Conservation (phyloP, 2,797 vertebrate genomes). For the Tarsius wallacei region DNA sequence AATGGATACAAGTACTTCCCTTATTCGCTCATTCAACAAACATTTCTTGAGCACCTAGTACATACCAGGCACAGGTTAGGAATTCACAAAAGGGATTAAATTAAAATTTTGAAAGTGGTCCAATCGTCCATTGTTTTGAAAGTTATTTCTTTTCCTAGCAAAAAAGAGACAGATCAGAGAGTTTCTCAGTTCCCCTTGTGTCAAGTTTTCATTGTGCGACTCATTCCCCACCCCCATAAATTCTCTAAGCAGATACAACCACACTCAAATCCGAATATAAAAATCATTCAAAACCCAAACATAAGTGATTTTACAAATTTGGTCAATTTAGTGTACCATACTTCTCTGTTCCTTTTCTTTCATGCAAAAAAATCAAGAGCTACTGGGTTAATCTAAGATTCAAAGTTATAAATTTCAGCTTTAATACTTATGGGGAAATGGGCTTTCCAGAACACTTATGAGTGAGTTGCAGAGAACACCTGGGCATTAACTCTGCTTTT, state of each 20-base stretch:
- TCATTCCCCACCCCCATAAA: slow-evolving; percentile 65
- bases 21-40: slow-evolving; percentile 58
- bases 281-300: slow-evolving; percentile 56
- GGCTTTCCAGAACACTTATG: slow-evolving; percentile 59
- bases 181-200: slow-evolving; percentile 52
- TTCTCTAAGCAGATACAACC: slow-evolving; percentile 30
- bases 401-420: slow-evolving; percentile 66
- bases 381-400: slow-evolving; percentile 56
- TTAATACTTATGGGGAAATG: slow-evolving; percentile 73
- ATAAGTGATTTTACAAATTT: slow-evolving; percentile 71
- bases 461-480: slow-evolving; percentile 64
- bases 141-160: slow-evolving; percentile 63
- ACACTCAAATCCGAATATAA: slow-evolving; percentile 61
- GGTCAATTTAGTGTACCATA: not conserved
- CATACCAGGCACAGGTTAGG: slow-evolving; percentile 48
- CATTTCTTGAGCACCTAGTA: slow-evolving; percentile 50
- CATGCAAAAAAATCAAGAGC: slow-evolving; percentile 51
- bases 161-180: slow-evolving; percentile 54
- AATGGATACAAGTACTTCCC: slow-evolving; percentile 1
- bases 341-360: slow-evolving; percentile 54
- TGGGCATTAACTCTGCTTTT: slow-evolving; percentile 70
- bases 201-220: slow-evolving; percentile 64
- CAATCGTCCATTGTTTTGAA: slow-evolving; percentile 61
- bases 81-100: slow-evolving; percentile 54
- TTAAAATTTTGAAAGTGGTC: slow-evolving; percentile 65